Base-by-base conservation (phyloP, 2,797 vertebrate genomes). In the Alectoris magna region DNA sequence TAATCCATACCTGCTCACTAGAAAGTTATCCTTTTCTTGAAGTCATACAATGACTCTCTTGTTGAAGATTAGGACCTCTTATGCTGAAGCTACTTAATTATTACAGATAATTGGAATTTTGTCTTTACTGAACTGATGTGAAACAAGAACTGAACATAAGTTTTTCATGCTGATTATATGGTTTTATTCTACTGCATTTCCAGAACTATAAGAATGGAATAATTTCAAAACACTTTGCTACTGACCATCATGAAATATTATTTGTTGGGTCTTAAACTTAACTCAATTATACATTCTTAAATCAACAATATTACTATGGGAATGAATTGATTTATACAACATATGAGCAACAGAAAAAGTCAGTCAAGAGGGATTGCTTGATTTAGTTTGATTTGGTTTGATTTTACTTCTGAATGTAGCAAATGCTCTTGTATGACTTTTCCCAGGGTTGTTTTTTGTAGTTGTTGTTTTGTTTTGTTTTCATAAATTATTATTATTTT, bases 1-100 rank as follows among this genome's bases (percentile, higher is more conserved):
- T 66, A 56, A 95, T 96, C 44, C 0, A 95, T 97, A 83, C 2
- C 44, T 69, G 44, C 10, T 94, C 91, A 70, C 92, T 87, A 88
- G 46, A 78, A 94, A 95, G 26, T n/a, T 91, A 51, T 64, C 77
- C 59, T 86, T 64, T 89, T 14, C 46, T 72, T 12, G n/a, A 39
- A 46, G 49, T 69, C 8, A 2, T 16, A 78, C 62, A 60, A 78
- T 3, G 4, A 49, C 91, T 94, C 51, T 18, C 41, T 87, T 89
- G n/a, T 53, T 79, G 86, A 95, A 58, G 14, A 39, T 92, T 82
- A 78, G 38, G 85, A 43, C 8, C 9, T 21, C 36, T 90, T 83
- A 22, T 62, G 39, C 23, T 68, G 49, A 90, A 84, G 19, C 34
- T 84, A 58, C 44, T 88, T 93, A 82, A 90, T 96, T 95, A 86